A percentile compares a stretch with the other conserved stretches of the same genome.
phyloP scores from a whole-genome alignment of 2,888 invertebrate genomes.

The Pelosia muscerda region DNA sequence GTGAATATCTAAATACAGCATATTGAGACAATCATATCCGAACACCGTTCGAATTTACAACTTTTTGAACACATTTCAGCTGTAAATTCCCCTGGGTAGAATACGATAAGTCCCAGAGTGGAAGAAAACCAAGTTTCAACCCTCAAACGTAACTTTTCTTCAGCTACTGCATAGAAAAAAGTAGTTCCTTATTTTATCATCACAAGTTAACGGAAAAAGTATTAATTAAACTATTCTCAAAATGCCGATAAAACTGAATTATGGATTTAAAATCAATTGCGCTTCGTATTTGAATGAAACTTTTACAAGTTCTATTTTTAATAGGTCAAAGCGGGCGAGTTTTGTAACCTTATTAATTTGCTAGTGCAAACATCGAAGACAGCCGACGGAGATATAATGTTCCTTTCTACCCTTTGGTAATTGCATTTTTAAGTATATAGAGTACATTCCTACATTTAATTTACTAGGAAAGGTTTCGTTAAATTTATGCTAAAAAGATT shows the following conservation, averaged over 20 bases:
- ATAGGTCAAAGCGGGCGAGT: slow-evolving; percentile 49
- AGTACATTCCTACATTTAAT: neutral
- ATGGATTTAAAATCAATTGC: slow-evolving; percentile 40
- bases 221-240: slow-evolving; percentile 34
- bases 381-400: slow-evolving; percentile 32
- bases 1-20: neutral
- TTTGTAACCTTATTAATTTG: slow-evolving; percentile 57
- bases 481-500: neutral
- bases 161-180: neutral
- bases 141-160: neutral
- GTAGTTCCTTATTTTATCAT: slow-evolving; percentile 20
- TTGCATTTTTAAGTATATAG: neutral
- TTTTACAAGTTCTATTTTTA: slow-evolving; percentile 58
- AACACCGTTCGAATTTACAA: slow-evolving; percentile 11
- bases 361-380: slow-evolving; percentile 52
- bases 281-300: slow-evolving; percentile 38
- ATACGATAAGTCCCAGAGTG: slow-evolving; percentile 3
- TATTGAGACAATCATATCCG: neutral
- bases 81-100: slow-evolving; percentile 1
- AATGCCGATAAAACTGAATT: slow-evolving; percentile 36
- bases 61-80: slow-evolving; percentile 5
- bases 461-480: neutral
- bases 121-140: neutral
- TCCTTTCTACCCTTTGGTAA: neutral
- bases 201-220: slow-evolving; percentile 16